Percentiles rank a stretch among this genome's conserved stretches.
Evolutionary conservation across 1,140 invertebrate species (phyloP).

Genomic region (Musca domestica): DNA sequence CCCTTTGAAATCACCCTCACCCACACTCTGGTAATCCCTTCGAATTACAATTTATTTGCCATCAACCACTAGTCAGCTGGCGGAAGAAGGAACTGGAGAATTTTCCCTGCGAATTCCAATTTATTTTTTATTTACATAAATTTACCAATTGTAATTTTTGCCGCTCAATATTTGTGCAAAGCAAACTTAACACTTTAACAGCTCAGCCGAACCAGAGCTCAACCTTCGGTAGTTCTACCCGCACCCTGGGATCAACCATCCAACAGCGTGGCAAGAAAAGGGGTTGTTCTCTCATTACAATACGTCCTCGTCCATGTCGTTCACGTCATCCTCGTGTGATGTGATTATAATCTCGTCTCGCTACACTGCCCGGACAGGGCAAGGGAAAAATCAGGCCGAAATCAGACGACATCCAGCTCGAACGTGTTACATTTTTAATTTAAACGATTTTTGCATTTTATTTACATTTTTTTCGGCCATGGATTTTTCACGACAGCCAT

Average conservation of each 20-base stretch:
- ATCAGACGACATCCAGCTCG: neutral
- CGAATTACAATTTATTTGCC: too few relatives aligned
- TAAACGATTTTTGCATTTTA: conserved; percentile 11
- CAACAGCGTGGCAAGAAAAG: neutral
- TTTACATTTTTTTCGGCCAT: too few relatives aligned
- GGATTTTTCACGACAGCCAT: too few relatives aligned
- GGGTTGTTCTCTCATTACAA: neutral
- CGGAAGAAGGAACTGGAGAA: too few relatives aligned
- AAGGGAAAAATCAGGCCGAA: neutral
- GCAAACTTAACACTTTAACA: conserved; percentile 8
- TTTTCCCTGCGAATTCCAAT: neutral
- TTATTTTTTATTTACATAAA: conserved; percentile 19
- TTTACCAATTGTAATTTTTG: conserved; percentile 20
- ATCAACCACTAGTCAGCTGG: too few relatives aligned
- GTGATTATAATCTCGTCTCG: conserved; percentile 15
- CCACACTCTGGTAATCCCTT: too few relatives aligned
- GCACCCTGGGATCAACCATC: too few relatives aligned
- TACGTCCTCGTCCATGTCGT: neutral
- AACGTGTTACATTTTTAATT: conserved; percentile 18
- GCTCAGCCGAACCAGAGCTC: neutral
- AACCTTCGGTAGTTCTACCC: too few relatives aligned
- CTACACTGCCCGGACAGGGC: neutral
- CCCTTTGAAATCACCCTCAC: too few relatives aligned
- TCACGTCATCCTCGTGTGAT: neutral
- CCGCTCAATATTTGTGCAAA: conserved; percentile 3